Evolutionary conservation across 1,140 invertebrate genomes (phyloP).

Genomic region (Conus betulinus): DNA sequence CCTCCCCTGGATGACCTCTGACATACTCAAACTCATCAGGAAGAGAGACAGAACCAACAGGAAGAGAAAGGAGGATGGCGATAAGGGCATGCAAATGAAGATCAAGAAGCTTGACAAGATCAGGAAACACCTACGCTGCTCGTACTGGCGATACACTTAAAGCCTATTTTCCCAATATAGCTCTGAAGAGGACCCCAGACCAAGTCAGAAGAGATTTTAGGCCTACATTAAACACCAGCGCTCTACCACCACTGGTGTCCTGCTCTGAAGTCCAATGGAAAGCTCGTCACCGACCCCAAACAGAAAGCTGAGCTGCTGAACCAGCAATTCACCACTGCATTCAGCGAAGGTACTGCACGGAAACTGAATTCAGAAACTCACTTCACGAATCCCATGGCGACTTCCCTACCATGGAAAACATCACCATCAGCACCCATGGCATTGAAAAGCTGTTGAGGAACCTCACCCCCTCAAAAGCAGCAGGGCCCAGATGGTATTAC

Average conservation of each 20-base stretch:
- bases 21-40: background rate
- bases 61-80: background rate
- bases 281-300: conserved; percentile 22
- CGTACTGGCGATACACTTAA: background rate
- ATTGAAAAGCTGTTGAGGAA: background rate
- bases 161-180: background rate
- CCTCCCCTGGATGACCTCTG: background rate
- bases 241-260: conserved; percentile 25
- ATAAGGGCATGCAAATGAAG: background rate
- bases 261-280: conserved; percentile 27
- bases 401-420: background rate
- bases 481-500: background rate
- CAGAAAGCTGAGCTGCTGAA: conserved; percentile 19
- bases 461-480: background rate
- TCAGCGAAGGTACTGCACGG: background rate
- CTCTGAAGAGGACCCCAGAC: background rate
- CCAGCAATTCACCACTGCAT: background rate
- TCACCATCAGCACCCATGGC: background rate
- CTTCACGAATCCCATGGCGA: background rate
- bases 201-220: conserved; percentile 31
- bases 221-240: conserved; percentile 26
- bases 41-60: background rate
- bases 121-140: background rate
- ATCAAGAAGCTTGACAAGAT: background rate
- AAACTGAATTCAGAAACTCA: background rate